Evolutionary conservation across 2,888 invertebrate genomes (phyloP).

Genomic region (Rhaphigaster nebulosa): DNA sequence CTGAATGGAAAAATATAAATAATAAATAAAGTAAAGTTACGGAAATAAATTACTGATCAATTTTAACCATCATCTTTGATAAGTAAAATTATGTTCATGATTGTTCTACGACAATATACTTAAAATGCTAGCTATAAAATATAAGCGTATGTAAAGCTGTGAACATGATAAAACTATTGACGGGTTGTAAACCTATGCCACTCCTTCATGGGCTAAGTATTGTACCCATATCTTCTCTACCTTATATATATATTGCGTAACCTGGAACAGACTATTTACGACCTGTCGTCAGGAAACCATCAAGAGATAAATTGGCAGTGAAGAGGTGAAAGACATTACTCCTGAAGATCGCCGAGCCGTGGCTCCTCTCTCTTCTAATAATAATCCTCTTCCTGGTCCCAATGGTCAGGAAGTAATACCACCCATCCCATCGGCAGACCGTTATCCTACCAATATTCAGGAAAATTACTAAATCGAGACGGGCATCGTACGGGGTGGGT

Average conservation of each 20-base stretch:
- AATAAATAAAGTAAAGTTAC: neutral
- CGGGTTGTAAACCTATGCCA: neutral
- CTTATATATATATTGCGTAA: neutral
- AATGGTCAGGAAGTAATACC: neutral
- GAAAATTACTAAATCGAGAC: neutral
- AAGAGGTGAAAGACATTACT: constrained; percentile 30
- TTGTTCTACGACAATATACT: too few relatives aligned
- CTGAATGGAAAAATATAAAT: too few relatives aligned
- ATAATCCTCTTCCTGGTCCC: neutral
- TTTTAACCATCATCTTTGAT: neutral
- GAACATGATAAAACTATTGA: neutral
- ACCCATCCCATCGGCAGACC: neutral
- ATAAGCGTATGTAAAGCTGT: neutral
- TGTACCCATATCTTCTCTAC: neutral
- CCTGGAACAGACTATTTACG: neutral
- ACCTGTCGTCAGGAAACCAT: constrained; percentile 29
- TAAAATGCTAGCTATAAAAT: neutral
- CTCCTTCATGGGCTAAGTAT: neutral
- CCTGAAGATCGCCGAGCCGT: constrained; percentile 10
- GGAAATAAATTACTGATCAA: neutral
- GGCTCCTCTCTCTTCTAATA: constrained; percentile 29
- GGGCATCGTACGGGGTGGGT: neutral
- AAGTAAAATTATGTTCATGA: too few relatives aligned
- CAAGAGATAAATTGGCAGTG: constrained; percentile 27
- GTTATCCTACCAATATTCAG: neutral